Conservation (phyloP, 2,113 vertebrate genomes). For the Platichthys flesus region DNA sequence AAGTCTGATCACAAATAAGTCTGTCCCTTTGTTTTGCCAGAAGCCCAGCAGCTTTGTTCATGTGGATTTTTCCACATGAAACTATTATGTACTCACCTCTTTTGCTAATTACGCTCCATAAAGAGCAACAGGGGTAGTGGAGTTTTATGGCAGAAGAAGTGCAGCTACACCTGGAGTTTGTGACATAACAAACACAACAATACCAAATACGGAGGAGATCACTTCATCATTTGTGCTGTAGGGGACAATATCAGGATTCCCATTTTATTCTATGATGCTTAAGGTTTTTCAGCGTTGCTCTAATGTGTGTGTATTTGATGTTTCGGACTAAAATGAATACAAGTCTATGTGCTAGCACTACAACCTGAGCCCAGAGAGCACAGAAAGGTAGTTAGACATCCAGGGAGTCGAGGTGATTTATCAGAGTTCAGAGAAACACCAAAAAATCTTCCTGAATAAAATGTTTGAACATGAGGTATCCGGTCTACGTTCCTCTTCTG, state of each 20-base stretch:
- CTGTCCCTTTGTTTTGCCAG: slow-evolving; percentile 3
- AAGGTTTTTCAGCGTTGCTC: too few species aligned
- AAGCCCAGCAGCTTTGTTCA: not conserved
- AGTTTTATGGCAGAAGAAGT: slow-evolving; percentile 28
- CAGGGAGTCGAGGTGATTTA: slow-evolving; percentile 38
- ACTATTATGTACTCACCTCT: not conserved
- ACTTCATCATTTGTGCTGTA: slow-evolving; percentile 2
- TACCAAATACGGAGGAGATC: not conserved
- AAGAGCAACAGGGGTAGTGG: slow-evolving; percentile 27
- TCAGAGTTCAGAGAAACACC: slow-evolving; percentile 30
- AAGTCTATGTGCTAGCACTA: too few species aligned
- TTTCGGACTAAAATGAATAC: too few species aligned
- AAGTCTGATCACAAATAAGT: slow-evolving; percentile 13
- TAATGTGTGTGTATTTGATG: too few species aligned
- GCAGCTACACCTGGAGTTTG: slow-evolving; percentile 16
- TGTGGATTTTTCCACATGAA: slow-evolving; percentile 20
- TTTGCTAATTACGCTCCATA: slow-evolving; percentile 20
- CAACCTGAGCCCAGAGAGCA: too few species aligned
- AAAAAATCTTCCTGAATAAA: slow-evolving; percentile 64
- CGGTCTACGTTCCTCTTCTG: slow-evolving; percentile 7
- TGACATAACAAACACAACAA: slow-evolving; percentile 6
- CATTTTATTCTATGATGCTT: too few species aligned
- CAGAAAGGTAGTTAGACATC: too few species aligned
- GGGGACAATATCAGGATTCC: too few species aligned
- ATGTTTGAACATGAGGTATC: slow-evolving; percentile 49